These are phyloP conservation scores for Pycnomerus fuliginosus DNA, from an alignment of 2,888 invertebrate genomes.

Conservation along the genomic window DNA sequence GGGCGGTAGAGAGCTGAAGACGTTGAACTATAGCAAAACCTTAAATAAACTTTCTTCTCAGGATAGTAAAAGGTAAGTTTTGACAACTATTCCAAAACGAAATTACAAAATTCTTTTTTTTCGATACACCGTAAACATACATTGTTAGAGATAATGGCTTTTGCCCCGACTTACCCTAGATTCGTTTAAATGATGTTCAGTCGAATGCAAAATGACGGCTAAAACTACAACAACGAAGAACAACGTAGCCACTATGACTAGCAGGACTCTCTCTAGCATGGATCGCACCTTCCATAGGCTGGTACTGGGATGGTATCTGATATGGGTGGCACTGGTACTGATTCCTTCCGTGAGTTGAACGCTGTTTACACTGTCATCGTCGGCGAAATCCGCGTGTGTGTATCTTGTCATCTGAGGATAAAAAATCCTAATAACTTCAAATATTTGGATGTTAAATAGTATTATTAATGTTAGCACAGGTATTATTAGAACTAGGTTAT, in stretches of 20 bases:
- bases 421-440: not conserved
- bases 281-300: constrained; percentile 76
- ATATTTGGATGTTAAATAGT: no score
- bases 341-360: constrained; percentile 79
- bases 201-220: constrained; percentile 59
- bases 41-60: no score
- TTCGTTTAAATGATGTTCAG: constrained; percentile 51
- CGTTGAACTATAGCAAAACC: no score
- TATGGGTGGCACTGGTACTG: constrained; percentile 76
- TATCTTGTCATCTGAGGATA: constrained; percentile 79
- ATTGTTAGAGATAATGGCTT: no score
- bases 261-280: constrained; percentile 68
- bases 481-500: no score
- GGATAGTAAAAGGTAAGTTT: no score
- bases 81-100: no score
- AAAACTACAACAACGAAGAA: constrained; percentile 62
- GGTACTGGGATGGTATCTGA: constrained; percentile 77
- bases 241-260: constrained; percentile 59
- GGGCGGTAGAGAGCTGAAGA: no score
- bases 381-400: constrained; percentile 83
- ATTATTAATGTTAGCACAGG: no score
- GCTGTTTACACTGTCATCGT: constrained; percentile 83
- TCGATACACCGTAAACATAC: no score
- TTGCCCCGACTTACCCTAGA: constrained; percentile 50
- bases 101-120: no score